Base-by-base conservation (phyloP, 2,888 invertebrate species). In the Stegana nigrithorax region DNA sequence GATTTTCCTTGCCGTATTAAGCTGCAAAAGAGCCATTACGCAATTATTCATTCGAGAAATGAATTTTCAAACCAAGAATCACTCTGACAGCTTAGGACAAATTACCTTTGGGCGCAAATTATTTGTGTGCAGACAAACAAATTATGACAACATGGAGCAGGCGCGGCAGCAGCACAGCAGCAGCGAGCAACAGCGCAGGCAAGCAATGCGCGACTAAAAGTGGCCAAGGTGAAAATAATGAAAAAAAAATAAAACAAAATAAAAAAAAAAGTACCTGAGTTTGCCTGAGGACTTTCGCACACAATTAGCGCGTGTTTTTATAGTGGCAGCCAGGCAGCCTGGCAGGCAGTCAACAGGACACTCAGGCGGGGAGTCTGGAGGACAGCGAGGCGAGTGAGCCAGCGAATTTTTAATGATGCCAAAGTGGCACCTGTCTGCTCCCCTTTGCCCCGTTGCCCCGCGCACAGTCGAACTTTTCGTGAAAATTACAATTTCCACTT, bases 271-370 rank as follows among this genome's bases (percentile, higher is more conserved):
- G 53, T 55, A 21, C n/a, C 32, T 55, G 36, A 36, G 27, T 26
- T 27, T 42, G 51, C 27, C 65, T 56, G 12, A 51, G 44, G 61
- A 63, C 66, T 44, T 60, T 60, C 36, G 26, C 51, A 36, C 50
- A 60, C 59, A 60, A 60, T 60, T 60, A 60, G 59, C 59, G 59
- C 26, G 14, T 59, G 63, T 65, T 65, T 65, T 58, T 29, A 39
- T n/a, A n/a, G n/a, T n/a, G n/a, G n/a, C n/a, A n/a, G n/a, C n/a
- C n/a, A n/a, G n/a, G n/a, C 17, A 2, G 2, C 17, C 17, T 47
- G 55, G 32, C 27, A 59, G 29, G 26, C 29, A 39, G 50, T 25
- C 60, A 25, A 44, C 26, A 44, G 25, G n/a, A n/a, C n/a, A n/a
- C n/a, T n/a, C n/a, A n/a, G n/a, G n/a, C n/a, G n/a, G n/a, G n/a